Evolutionary conservation across 2,797 vertebrate genomes (phyloP), one percentile per base, ranked within the genome.

Genomic region (Crypturellus tataupa): DNA sequence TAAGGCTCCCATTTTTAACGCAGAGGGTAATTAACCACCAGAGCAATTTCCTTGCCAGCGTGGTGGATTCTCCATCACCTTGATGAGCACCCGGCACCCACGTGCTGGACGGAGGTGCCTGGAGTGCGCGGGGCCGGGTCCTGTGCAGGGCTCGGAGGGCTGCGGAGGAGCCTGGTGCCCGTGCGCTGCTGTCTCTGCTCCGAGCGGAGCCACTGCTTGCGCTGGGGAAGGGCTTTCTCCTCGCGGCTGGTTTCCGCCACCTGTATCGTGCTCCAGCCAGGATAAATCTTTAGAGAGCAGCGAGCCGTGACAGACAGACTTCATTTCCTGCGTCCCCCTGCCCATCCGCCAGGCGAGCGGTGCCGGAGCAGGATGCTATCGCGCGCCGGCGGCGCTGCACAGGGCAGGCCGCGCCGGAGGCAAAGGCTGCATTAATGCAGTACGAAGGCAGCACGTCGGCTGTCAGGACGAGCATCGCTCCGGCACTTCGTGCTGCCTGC

Each of bases 381-480:
- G 7, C 33, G 12, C 49, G 37, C 40, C 16, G 13, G 14, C 40
- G 5, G 40, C 39, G 46, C 76, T 62, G 55, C 42, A 42, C 47
- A 80, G 47, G 31, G 62, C 62, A 53, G 47, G 53, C 55, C 23
- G 63, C 27, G 10, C 40, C 44, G 33, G 60, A 90, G 76, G 55
- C 60, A 29, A 42, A n/a, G 10, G 51, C 24, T 40, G 44, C 33
- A 20, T 62, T 80, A 62, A 73, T 75, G 82, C 27, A 10, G 71
- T 39, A 64, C 29, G 20, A 31, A 39, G 20, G 59, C 46, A n/a
- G 39, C 46, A 62, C 20, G 19, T n/a, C 68, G 69, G 35, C 76
- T 62, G 33, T 63, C 42, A 96, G 96, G 95, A 89, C 95, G 87
- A n/a, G 80, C 81, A 33, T 59, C 1, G 31, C 49, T 80, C 83